These are phyloP conservation scores for Sander vitreus DNA, from an alignment of 2,113 vertebrate genomes.

Conservation along the genomic window DNA sequence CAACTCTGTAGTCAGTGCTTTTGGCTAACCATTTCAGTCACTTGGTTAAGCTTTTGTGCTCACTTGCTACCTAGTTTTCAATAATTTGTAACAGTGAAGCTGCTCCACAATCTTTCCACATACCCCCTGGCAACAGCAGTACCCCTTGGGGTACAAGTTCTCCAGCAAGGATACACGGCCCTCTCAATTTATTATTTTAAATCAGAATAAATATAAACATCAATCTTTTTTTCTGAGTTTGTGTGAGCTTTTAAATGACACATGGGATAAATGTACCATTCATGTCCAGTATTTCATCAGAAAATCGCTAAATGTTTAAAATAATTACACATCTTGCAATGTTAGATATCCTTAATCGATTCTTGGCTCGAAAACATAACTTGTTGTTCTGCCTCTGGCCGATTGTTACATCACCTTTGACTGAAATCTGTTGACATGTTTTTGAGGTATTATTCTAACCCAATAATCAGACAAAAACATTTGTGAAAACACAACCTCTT, in stretches of 20 bases:
- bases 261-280: background rate
- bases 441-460: no score
- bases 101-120: no score
- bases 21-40: no score
- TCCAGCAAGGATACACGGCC: background rate
- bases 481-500: background rate
- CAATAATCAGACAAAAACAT: background rate
- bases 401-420: background rate
- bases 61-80: no score
- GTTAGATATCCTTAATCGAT: background rate
- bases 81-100: no score
- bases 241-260: background rate
- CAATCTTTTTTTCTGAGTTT: background rate
- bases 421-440: background rate
- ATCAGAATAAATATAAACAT: background rate
- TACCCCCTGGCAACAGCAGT: no score
- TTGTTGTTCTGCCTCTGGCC: background rate
- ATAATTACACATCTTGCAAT: background rate
- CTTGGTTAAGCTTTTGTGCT: no score
- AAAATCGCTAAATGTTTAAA: background rate
- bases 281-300: background rate
- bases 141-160: no score
- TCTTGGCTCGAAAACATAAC: no score
- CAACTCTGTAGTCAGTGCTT: no score
- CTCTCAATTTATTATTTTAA: background rate